A percentile compares a stretch with the other conserved stretches of the same genome.
phyloP scores from a whole-genome alignment of 2,113 vertebrate species.

The Gasterosteus nipponicus region DNA sequence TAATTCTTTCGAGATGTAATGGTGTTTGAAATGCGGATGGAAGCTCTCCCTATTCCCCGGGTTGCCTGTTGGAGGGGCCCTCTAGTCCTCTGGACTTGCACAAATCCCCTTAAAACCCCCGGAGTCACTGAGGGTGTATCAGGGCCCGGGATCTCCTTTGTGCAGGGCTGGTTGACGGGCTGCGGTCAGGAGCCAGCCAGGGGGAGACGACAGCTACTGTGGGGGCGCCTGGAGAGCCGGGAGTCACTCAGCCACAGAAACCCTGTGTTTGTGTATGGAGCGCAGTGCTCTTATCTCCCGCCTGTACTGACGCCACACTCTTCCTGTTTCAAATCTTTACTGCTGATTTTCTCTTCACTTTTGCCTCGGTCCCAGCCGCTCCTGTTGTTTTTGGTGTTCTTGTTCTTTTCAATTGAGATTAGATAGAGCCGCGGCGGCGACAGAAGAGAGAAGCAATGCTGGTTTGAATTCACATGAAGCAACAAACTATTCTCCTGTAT shows the following conservation, averaged over 20 bases:
- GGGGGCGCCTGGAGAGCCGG: slow-evolving; percentile 77
- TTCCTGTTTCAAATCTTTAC: slow-evolving; percentile 98
- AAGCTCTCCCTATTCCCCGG: slow-evolving; percentile 16
- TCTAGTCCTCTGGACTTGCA: slow-evolving; percentile 52
- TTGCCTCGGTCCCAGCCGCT: slow-evolving; percentile 78
- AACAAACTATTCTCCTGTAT: slow-evolving; percentile 35
- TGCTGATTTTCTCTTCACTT: slow-evolving; percentile 88
- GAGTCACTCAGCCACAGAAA: slow-evolving; percentile 80
- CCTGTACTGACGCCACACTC: slow-evolving; percentile 91
- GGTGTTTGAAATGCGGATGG: slow-evolving; percentile 51
- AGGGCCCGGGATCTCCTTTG: slow-evolving; percentile 71
- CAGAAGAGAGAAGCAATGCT: slow-evolving; percentile 54
- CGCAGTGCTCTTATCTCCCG: slow-evolving; percentile 88
- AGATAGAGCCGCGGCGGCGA: slow-evolving; percentile 73
- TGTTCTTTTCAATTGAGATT: slow-evolving; percentile 76
- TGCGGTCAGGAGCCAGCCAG: slow-evolving; percentile 69
- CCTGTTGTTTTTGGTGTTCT: slow-evolving; percentile 75
- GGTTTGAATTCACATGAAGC: slow-evolving; percentile 42
- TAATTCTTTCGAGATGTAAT: slow-evolving; percentile 56
- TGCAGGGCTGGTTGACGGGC: slow-evolving; percentile 75
- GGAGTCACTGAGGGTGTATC: slow-evolving; percentile 76
- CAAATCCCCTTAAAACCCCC: slow-evolving; percentile 73
- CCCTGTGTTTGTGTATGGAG: slow-evolving; percentile 89
- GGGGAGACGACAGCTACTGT: slow-evolving; percentile 67
- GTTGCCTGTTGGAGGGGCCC: slow-evolving; percentile 50